Conservation (phyloP, 2,888 invertebrate species). For the Aplocera efformata region DNA sequence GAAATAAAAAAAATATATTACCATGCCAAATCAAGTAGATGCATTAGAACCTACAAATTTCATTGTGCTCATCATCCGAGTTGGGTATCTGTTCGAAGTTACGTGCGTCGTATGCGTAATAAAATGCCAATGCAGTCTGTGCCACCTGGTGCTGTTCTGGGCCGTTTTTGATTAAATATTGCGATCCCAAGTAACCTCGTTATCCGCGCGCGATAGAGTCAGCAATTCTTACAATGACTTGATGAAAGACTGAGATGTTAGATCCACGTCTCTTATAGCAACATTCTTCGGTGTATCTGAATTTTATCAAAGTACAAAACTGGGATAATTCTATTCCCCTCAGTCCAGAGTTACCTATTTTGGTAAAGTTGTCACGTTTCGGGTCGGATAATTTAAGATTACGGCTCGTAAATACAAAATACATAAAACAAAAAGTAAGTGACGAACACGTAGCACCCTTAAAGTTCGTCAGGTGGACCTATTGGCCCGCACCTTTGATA, state of each 20-base stretch:
- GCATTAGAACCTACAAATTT: too few species aligned
- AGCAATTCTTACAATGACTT: background rate
- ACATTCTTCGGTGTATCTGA: constrained; percentile 1
- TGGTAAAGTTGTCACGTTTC: constrained; percentile 46
- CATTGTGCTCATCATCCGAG: too few species aligned
- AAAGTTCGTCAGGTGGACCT: constrained; percentile 37
- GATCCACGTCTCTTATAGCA: too few species aligned
- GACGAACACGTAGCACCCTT: constrained; percentile 37
- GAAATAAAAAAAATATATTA: too few species aligned
- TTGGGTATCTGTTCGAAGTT: background rate
- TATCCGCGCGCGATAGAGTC: constrained; percentile 4
- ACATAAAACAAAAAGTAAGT: constrained; percentile 43
- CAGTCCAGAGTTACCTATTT: constrained; percentile 27
- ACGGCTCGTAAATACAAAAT: constrained; percentile 45
- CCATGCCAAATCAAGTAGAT: too few species aligned
- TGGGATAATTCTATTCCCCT: constrained; percentile 22
- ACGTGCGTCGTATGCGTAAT: constrained; percentile 2
- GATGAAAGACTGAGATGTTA: too few species aligned
- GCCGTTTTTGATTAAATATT: constrained; percentile 6
- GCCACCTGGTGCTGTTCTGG: too few species aligned
- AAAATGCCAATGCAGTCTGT: constrained; percentile 4
- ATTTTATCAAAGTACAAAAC: constrained; percentile 23
- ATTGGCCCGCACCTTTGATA: constrained; percentile 28
- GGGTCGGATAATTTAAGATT: constrained; percentile 48
- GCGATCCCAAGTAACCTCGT: background rate